Evolutionary conservation across 2,888 invertebrate species (phyloP).

Genomic region (Rotaria sp.): DNA sequence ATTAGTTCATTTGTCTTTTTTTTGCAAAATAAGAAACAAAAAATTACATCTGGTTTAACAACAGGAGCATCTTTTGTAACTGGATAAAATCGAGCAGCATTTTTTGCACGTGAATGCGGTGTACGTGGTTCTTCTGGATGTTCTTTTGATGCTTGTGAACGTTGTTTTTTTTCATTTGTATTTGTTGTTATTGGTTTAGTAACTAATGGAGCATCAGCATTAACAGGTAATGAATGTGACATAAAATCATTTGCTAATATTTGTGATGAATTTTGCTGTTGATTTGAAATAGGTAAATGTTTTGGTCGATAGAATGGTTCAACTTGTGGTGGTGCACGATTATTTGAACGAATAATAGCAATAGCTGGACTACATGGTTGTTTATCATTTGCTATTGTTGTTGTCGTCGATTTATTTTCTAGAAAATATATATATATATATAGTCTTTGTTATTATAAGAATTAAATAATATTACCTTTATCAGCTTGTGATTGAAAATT

Average conservation of each 20-base stretch:
- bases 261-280: not conserved
- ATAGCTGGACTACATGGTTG: not conserved
- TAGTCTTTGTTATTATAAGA: too few relatives aligned
- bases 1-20: not conserved
- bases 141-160: not conserved
- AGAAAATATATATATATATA: not conserved
- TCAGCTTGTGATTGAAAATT: not conserved
- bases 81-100: slow-evolving; percentile 68
- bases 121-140: slow-evolving; percentile 17
- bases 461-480: not conserved
- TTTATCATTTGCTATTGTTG: not conserved
- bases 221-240: slow-evolving; percentile 21
- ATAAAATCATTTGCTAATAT: not conserved
- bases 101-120: slow-evolving; percentile 16
- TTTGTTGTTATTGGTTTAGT: not conserved
- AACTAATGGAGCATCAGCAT: not conserved
- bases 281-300: not conserved
- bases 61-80: slow-evolving; percentile 69
- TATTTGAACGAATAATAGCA: not conserved
- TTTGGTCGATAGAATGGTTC: slow-evolving; percentile 25
- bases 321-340: slow-evolving; percentile 1
- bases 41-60: slow-evolving; percentile 29
- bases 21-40: not conserved
- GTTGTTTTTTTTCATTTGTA: not conserved
- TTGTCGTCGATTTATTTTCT: not conserved